phyloP scores from a whole-genome alignment of 2,888 invertebrate genomes.

The Acleris emargana region DNA sequence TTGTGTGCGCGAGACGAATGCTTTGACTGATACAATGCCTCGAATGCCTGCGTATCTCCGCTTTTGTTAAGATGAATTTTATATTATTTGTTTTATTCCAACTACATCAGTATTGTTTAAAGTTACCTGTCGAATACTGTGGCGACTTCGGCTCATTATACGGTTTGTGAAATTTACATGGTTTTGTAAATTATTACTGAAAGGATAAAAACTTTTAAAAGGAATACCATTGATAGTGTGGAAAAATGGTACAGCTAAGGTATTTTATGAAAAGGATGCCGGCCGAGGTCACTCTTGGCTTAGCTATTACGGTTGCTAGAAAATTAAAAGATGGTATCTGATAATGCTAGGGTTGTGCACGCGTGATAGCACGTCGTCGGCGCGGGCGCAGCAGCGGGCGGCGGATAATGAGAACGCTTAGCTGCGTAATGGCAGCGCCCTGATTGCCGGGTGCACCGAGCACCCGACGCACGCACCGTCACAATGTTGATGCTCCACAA shows the following conservation, averaged over 20 bases:
- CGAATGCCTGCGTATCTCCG: constrained; percentile 40
- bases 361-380: constrained; percentile 47
- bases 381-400: constrained; percentile 53
- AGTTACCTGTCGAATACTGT: constrained; percentile 20
- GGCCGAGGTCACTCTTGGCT: constrained; percentile 16
- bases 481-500: constrained; percentile 51
- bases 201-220: background rate
- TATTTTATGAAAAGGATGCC: constrained; percentile 22
- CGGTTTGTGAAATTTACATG: background rate
- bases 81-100: constrained; percentile 27
- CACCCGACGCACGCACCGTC: constrained; percentile 56
- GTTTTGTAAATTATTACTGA: background rate
- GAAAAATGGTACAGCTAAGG: background rate
- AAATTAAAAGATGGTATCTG: constrained; percentile 63
- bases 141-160: constrained; percentile 19
- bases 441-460: constrained; percentile 61
- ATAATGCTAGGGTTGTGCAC: constrained; percentile 49
- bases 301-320: constrained; percentile 35
- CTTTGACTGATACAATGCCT: constrained; percentile 47
- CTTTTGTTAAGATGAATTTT: constrained; percentile 30
- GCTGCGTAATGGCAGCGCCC: constrained; percentile 61
- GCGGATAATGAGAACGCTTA: constrained; percentile 70
- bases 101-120: constrained; percentile 29
- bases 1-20: constrained; percentile 54
- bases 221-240: background rate